A percentile compares a stretch with the other conserved stretches of the same genome.
phyloP scores from a whole-genome alignment of 2,113 vertebrate species.

The Campylomormyrus numenius region DNA sequence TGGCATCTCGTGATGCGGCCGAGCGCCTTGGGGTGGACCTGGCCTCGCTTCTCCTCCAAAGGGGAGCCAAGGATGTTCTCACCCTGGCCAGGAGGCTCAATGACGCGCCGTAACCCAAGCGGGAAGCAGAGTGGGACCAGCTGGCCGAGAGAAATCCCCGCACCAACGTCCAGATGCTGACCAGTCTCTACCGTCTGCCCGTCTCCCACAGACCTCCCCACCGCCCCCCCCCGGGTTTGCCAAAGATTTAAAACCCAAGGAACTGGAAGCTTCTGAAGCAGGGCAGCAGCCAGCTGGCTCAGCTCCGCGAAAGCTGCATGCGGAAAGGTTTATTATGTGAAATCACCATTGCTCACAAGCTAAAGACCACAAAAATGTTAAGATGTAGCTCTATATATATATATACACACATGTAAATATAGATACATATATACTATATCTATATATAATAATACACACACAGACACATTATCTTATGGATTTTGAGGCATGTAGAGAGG shows the following conservation, averaged over 20 bases:
- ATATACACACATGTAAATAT: too few relatives aligned
- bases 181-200: neutral
- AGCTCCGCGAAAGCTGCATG: neutral
- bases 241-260: neutral
- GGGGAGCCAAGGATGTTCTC: slow-evolving; percentile 82
- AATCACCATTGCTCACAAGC: neutral
- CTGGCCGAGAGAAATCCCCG: neutral
- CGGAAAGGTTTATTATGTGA: neutral
- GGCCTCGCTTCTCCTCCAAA: slow-evolving; percentile 72
- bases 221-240: neutral
- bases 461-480: neutral
- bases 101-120: slow-evolving; percentile 55
- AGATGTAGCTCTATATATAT: too few relatives aligned
- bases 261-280: neutral
- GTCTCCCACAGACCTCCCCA: neutral
- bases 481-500: neutral
- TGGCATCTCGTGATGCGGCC: slow-evolving; percentile 59
- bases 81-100: slow-evolving; percentile 81
- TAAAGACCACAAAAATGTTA: neutral
- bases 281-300: neutral
- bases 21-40: slow-evolving; percentile 73
- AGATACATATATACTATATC: too few relatives aligned
- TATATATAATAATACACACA: too few relatives aligned
- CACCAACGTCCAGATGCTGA: neutral
- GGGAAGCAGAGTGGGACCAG: neutral